Evolutionary conservation across 92 coral and sea anemone species (phyloP).

Genomic region (Palythoa heliodiscus): DNA sequence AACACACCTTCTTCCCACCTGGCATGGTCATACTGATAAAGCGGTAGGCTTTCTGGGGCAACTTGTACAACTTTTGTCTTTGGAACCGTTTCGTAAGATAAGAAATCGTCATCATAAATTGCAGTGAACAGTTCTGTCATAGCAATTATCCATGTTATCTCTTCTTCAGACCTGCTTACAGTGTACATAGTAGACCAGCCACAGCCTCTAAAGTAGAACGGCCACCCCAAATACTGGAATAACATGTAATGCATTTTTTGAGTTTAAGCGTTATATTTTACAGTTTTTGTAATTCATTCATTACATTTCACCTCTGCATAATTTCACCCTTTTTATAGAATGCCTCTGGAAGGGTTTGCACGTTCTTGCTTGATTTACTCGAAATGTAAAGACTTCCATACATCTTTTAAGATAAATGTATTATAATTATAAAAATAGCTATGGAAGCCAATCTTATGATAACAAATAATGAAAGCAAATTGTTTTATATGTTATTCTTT

Average conservation of each 20-base stretch:
- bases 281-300: too few relatives aligned
- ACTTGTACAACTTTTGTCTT: conserved; percentile 26
- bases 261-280: background rate
- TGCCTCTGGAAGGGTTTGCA: background rate
- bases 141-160: background rate
- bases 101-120: background rate
- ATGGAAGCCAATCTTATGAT: background rate
- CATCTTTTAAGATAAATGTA: background rate
- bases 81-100: background rate
- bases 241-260: background rate
- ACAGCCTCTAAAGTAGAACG: background rate
- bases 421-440: background rate
- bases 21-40: conserved; percentile 44
- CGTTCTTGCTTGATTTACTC: background rate
- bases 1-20: conserved; percentile 36
- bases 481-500: background rate
- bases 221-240: background rate
- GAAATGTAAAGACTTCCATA: background rate
- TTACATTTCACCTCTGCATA: background rate
- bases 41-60: conserved; percentile 49
- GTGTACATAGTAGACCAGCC: background rate
- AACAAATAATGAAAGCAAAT: background rate
- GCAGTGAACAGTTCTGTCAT: background rate
- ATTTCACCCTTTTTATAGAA: background rate
- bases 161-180: conserved; percentile 8